Base-by-base conservation (phyloP, 92 coral and sea anemone genomes). In the Anthopleura xanthogrammica region DNA sequence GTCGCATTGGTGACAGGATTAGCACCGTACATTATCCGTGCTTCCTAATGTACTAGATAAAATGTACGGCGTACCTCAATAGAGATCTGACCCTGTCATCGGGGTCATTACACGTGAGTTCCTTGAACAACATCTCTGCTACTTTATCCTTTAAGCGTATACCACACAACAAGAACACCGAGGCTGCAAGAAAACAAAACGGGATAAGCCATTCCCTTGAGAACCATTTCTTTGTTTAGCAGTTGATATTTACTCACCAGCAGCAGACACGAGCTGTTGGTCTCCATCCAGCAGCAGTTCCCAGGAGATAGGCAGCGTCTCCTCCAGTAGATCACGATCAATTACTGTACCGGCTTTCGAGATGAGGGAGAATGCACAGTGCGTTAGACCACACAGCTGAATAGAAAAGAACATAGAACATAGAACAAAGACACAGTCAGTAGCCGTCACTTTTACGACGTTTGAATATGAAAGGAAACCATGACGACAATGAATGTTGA, bases 251-350 rank as follows among this genome's bases (percentile, higher is more conserved):
- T 68, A 46, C 93, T 41, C 83, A 94, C 99, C 99, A 50, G 93
- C 98, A 55, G 98, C 94, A 14, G 99, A 94, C 80, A 96, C 99
- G 7, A 96, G 89, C 60, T 96, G 98, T 83, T 96, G 98, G 72
- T 94, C 92, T 0, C 86, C 92, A 80, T 91, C 95, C 23, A 96
- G 95, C 52, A 96, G 88, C 55, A 96, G 93, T 84, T 96, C 98
- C 99, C 99, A 96, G 12, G 91, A 95, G 57, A 96, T 89, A 17
- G 99, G 99, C 7, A 96, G 86, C n/a, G 97, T 96, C 75, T 96
- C 99, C 85, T 91, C 83, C 58, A 96, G 85, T 54, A 92, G 93
- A 40, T 87, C 90, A 2, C 89, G 90, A 39, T 94, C 98, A 73
- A 96, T 86, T 36, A 96, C 99, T 7, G 91, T 90, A 12, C 98